Conservation (phyloP, 2,888 invertebrate genomes). For the Nemotelus nigrinus region DNA sequence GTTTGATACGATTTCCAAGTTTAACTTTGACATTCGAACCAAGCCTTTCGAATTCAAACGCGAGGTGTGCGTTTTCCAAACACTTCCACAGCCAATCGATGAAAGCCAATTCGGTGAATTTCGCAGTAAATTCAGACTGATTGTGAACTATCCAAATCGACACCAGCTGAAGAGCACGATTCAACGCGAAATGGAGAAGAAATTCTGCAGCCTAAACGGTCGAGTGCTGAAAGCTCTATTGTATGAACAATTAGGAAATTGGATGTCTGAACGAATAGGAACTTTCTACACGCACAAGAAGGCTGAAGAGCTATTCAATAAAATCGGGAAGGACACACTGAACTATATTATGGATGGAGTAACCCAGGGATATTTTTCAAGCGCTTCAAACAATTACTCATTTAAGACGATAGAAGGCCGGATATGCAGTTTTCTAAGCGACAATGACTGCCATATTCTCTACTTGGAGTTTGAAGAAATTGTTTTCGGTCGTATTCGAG, state of each 20-base stretch:
- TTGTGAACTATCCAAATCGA: constrained; percentile 27
- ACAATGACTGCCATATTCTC: not conserved
- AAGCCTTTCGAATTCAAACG: not conserved
- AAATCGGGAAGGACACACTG: not conserved
- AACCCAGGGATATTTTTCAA: constrained; percentile 9
- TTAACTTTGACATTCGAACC: not conserved
- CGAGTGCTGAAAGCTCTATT: not conserved
- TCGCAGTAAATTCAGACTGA: constrained; percentile 4
- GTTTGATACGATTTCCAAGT: not conserved
- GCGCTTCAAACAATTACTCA: not conserved
- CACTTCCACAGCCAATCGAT: constrained; percentile 1
- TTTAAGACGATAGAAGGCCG: not conserved
- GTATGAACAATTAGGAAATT: not conserved
- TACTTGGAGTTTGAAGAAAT: constrained; percentile 25
- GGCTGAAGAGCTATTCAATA: constrained; percentile 1
- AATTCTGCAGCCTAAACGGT: constrained; percentile 9
- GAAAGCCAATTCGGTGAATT: not conserved
- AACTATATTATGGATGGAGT: constrained; percentile 5
- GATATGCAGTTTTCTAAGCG: not conserved
- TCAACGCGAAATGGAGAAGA: constrained; percentile 6
- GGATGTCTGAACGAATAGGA: constrained; percentile 14
- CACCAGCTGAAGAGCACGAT: not conserved
- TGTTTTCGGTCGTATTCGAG: constrained; percentile 6
- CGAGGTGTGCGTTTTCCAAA: not conserved
- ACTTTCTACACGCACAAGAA: constrained; percentile 27